Evolutionary conservation across 2,797 vertebrate species (phyloP), one percentile per base, ranked within the genome.

Genomic region (Parauchenoglanis punctatus): DNA sequence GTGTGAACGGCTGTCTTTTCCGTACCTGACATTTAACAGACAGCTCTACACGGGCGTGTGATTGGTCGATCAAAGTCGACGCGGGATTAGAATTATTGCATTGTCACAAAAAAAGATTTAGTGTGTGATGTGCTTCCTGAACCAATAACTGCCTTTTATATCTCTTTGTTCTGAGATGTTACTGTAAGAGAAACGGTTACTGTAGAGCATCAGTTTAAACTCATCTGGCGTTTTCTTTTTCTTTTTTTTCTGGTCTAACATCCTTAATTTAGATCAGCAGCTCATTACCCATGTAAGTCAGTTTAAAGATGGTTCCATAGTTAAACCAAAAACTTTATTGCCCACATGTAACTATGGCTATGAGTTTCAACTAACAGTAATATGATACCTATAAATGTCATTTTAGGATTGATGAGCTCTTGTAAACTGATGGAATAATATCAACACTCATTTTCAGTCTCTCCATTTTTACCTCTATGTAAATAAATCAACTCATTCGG

Each of bases 11-110:
- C 85, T 86, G 83, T 28, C 89, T 93, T 83, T 88, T 92, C 93
- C 92, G 91, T 85, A 90, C 91, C 93, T 95, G 94, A 96, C 91
- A 93, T 93, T 95, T 93, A 94, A 92, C 95, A 95, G 95, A 93
- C 93, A 91, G 91, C 90, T 88, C 83, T 28, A 76, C 40, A 73
- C 46, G 83, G 75, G 70, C 63, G 81, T 86, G 68, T 81, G 81
- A 86, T 86, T 80, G 58, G 80, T 83, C 61, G 59, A 89, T 87
- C 73, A 89, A 85, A 87, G 86, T 90, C 82, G 84, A 31, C 31
- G 10, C 10, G 2, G 35, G 65, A 54, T 78, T 35, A 6, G 49
- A 65, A 85, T 85, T 25, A 25, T 20, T 59, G 52, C 35, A 7
- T 76, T 54, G 25, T 63, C n/a, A 17, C n/a, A 31, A 25, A 40